phyloP scores from a whole-genome alignment of 2,888 invertebrate species.

The Cephonodes hylas region DNA sequence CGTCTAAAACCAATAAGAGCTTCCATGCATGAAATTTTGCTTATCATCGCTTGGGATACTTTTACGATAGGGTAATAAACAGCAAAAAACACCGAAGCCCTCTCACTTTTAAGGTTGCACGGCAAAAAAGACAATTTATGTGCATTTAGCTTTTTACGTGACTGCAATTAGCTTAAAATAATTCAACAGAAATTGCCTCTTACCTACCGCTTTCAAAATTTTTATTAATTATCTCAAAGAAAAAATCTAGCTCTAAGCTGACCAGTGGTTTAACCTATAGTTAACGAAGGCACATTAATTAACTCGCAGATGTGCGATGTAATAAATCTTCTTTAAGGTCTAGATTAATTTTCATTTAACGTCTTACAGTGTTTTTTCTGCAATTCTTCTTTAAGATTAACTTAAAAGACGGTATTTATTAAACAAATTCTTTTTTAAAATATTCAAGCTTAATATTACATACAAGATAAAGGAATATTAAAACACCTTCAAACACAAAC shows the following conservation, averaged over 20 bases:
- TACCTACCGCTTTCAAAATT: neutral
- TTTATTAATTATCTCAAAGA: neutral
- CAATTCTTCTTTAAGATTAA: neutral
- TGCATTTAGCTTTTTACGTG: neutral
- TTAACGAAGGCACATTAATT: constrained; percentile 5
- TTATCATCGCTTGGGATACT: constrained; percentile 26
- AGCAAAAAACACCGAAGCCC: neutral
- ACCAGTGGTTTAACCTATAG: neutral
- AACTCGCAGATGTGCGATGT: neutral
- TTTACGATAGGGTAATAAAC: neutral
- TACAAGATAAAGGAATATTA: neutral
- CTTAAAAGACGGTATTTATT: neutral
- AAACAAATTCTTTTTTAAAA: no score
- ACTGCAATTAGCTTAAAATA: neutral
- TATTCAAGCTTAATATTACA: neutral
- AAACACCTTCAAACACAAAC: neutral
- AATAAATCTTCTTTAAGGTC: neutral
- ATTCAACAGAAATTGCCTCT: no score
- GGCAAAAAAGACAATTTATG: neutral
- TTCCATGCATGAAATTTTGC: constrained; percentile 39
- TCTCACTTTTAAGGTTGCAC: neutral
- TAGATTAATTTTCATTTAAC: neutral
- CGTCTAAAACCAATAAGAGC: constrained; percentile 25
- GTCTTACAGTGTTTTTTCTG: neutral
- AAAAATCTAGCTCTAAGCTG: neutral